A percentile compares a stretch with the other conserved stretches of the same genome.
Conservation (phyloP, 2,113 vertebrate genomes). For the Typhlomys cinereus region DNA sequence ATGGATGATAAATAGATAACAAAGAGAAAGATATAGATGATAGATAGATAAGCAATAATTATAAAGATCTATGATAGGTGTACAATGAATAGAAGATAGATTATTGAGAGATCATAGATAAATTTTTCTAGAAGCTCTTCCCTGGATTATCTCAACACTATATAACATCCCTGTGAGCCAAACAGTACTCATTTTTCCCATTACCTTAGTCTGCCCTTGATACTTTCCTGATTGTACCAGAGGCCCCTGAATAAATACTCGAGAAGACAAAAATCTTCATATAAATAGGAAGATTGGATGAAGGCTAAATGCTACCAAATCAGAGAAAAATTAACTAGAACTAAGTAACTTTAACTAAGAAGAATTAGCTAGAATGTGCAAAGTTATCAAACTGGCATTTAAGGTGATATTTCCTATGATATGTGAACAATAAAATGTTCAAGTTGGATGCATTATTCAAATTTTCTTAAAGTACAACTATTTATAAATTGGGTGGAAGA, state of each 20-base stretch:
- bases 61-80: too few species aligned
- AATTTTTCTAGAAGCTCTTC: not conserved
- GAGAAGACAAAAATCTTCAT: not conserved
- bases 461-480: not conserved
- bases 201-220: not conserved
- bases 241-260: not conserved
- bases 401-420: not conserved
- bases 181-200: not conserved
- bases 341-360: too few species aligned
- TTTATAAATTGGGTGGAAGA: slow-evolving; percentile 1
- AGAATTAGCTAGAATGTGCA: not conserved
- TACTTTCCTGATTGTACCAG: not conserved
- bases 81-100: not conserved
- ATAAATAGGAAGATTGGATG: not conserved
- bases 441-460: not conserved
- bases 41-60: not conserved
- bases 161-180: not conserved
- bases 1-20: not conserved
- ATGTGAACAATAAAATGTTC: not conserved
- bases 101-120: not conserved
- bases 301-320: not conserved
- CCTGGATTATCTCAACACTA: not conserved
- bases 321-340: not conserved
- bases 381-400: not conserved
- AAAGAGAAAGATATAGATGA: not conserved